Base-by-base conservation (phyloP, 2,797 vertebrate species). In the Acrossocheilus wenchowensis region DNA sequence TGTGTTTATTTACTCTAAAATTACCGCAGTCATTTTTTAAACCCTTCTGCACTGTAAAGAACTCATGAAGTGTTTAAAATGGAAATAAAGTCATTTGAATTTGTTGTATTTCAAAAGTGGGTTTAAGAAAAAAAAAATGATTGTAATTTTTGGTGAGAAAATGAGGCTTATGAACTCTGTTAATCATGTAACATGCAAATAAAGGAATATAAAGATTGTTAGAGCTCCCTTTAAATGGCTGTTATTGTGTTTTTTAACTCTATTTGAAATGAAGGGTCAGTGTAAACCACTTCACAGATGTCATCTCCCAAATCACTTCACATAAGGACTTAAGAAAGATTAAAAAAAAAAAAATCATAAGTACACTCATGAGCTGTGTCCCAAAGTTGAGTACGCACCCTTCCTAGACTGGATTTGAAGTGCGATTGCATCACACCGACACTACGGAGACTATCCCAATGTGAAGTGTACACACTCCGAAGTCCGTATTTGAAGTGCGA, bases 81-180 rank as follows among this genome's bases (percentile, higher is more conserved):
- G 88, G 90, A 94, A 95, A 94, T 93, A 92, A 95, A 95, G 90
- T 92, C 91, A 93, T 95, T 94, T 94, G 93, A 94, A 94, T 93
- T 95, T 89, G 92, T 88, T 93, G 93, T 94, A 92, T 94, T 94
- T 95, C 91, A 50, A 94, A 93, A 93, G 90, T 94, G 92, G 93
- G 81, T 93, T 93, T 90, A 91, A 86, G 89, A 94, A 45, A 19
- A 52, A 84, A 68, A n/a, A 41, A 39, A n/a, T 21, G 45, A 66
- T 34, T 34, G 78, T 80, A 48, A 66, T 66, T 48, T 62, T 75
- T 48, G 81, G 81, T 45, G 69, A 45, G 15, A 73, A 83, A 45
- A 73, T 30, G 41, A 83, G 54, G 41, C 30, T 75, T 89, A 88
- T 88, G 90, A 92, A 92, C 88, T 94, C 92, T 94, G 93, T 93